phyloP scores from a whole-genome alignment of 2,888 invertebrate genomes.

The Myathropa florea region DNA sequence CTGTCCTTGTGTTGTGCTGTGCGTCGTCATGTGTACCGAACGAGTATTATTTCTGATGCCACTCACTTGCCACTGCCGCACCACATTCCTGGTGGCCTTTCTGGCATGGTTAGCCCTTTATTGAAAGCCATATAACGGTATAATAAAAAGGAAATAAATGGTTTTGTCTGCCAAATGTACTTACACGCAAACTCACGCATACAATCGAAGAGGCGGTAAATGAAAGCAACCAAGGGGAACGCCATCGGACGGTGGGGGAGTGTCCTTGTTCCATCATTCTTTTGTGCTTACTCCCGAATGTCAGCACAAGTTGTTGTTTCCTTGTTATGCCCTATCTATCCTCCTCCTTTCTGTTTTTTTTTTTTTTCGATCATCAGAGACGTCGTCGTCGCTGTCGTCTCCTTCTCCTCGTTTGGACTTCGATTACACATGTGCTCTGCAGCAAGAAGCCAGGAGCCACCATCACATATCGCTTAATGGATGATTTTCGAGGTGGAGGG shows the following conservation, averaged over 20 bases:
- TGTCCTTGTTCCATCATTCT: constrained; percentile 52
- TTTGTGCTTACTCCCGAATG: neutral
- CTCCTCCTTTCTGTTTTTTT: neutral
- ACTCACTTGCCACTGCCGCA: neutral
- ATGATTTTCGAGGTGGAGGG: neutral
- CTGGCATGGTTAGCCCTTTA: constrained; percentile 46
- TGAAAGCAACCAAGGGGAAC: neutral
- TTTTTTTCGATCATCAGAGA: constrained; percentile 34
- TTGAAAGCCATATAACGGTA: constrained; percentile 61
- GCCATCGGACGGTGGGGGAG: constrained; percentile 33
- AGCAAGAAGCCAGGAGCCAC: constrained; percentile 3
- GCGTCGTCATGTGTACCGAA: neutral
- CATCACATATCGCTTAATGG: constrained; percentile 22
- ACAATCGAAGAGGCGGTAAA: constrained; percentile 12
- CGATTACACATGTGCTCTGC: constrained; percentile 46
- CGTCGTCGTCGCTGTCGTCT: constrained; percentile 8
- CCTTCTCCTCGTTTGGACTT: constrained; percentile 31
- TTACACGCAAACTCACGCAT: neutral
- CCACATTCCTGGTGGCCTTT: constrained; percentile 40
- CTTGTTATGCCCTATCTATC: constrained; percentile 18
- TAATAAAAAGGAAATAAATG: constrained; percentile 67
- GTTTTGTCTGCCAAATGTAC: constrained; percentile 61
- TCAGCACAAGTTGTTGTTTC: constrained; percentile 34
- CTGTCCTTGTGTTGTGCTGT: constrained; percentile 58
- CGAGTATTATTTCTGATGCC: constrained; percentile 22